Base-by-base conservation (phyloP, 2,113 vertebrate species). In the Leucopsar rothschildi region DNA sequence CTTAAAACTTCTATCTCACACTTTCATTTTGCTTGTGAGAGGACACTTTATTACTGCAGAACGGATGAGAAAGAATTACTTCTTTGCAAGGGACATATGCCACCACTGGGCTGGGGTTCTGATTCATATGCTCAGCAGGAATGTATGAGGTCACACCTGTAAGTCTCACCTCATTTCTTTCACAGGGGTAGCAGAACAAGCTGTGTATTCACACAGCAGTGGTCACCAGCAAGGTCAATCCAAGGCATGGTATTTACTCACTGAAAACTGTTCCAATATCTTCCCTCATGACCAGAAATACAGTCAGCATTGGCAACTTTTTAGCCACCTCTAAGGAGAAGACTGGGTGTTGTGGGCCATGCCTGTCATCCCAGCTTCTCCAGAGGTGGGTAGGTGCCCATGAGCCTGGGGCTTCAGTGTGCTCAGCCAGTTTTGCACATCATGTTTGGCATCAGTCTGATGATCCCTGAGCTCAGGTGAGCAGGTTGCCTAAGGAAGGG, bases 31-130 rank as follows among this genome's bases (percentile, higher is more conserved):
- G 35, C 53, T 55, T 72, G 40, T 55, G 35, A 77, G 2, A 68
- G 59, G 63, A 80, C 33, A 63, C 15, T 89, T 86, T 70, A 56
- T 81, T 73, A 64, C 40, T 75, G 37, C 63, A 88, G 78, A 65
- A 71, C 7, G 31, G 37, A 66, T 90, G 42, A 82, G 86, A 87
- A 96, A 93, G 65, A 71, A 87, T 47, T 39, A 37, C 12, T 83
- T 95, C 88, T 97, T 96, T 97, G 82, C 94, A 93, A 95, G 33
- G 52, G 87, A 50, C 66, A 73, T 63, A 59, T 83, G 63, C 56
- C 42, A 83, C 60, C 60, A 70, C 33, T 59, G 56, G 70, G 27
- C 77, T 63, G 44, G 47, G 42, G 76, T 35, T 88, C 50, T 77
- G 60, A 93, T 59, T 88, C 56, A 40, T 55, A 31, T 10, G 5